Conservation (phyloP, 2,113 vertebrate genomes). For the Phylloscopus whistleri region DNA sequence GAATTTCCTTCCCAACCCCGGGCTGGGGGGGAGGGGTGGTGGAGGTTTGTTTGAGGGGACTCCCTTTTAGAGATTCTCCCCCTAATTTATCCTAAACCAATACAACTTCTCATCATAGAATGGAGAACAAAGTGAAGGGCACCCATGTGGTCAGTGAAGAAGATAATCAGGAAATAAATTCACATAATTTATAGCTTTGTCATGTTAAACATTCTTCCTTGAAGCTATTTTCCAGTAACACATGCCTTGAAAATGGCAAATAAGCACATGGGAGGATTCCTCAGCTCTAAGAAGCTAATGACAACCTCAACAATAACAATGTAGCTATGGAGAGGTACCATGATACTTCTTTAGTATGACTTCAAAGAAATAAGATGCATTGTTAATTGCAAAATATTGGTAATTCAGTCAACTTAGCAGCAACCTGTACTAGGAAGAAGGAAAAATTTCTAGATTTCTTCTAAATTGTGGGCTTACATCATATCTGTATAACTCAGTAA, state of each 20-base stretch:
- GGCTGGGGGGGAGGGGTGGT: no score
- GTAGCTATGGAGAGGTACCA: neutral
- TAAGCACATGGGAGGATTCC: neutral
- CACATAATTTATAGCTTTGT: neutral
- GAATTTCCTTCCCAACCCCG: no score
- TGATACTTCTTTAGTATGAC: neutral
- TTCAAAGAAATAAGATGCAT: neutral
- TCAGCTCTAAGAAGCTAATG: neutral
- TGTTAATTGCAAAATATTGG: neutral
- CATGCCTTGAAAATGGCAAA: neutral
- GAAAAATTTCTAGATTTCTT: neutral
- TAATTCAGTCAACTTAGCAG: neutral
- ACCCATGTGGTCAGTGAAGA: neutral
- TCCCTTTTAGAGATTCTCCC: no score
- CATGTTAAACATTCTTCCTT: neutral
- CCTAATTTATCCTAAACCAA: no score
- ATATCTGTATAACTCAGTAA: neutral
- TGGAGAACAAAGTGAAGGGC: neutral
- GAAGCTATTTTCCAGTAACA: neutral
- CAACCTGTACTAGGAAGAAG: neutral
- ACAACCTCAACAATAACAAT: neutral
- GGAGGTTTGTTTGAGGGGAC: no score
- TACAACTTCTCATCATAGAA: neutral
- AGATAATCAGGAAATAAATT: neutral
- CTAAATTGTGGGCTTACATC: neutral